phyloP scores from a whole-genome alignment of 2,113 vertebrate genomes.

The Octodon degus region DNA sequence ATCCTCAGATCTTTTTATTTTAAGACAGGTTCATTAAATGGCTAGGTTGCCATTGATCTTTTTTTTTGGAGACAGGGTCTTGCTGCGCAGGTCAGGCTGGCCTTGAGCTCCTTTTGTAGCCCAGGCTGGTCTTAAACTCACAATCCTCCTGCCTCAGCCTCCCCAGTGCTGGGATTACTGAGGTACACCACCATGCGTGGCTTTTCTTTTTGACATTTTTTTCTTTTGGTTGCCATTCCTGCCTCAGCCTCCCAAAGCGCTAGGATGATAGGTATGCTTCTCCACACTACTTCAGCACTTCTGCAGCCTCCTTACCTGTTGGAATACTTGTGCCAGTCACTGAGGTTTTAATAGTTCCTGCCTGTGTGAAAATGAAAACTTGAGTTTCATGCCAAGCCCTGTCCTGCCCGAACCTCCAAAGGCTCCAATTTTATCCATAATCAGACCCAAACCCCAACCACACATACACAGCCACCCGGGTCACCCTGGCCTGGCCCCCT shows the following conservation, averaged over 20 bases:
- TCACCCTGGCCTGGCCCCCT: not conserved
- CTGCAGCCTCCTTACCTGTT: constrained; percentile 87
- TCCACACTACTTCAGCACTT: rapidly evolving
- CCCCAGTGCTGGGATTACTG: too few species aligned
- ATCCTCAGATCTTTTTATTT: not conserved
- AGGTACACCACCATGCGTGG: too few species aligned
- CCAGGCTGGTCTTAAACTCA: too few species aligned
- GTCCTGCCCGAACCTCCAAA: not conserved
- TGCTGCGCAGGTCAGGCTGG: too few species aligned
- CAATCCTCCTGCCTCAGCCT: too few species aligned
- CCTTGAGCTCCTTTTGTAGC: too few species aligned
- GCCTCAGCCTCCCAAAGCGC: not conserved
- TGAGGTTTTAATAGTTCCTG: constrained; percentile 95
- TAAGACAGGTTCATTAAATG: not conserved
- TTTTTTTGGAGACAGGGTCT: too few species aligned
- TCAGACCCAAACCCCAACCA: not conserved
- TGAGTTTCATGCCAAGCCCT: not conserved
- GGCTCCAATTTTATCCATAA: too few species aligned
- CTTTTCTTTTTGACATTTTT: too few species aligned
- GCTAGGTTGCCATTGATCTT: not conserved
- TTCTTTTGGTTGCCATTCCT: not conserved
- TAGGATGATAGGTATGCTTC: not conserved
- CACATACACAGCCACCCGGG: not conserved
- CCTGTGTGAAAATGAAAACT: constrained; percentile 85
- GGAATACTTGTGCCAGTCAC: constrained; percentile 94